A percentile compares a stretch with the other conserved stretches of the same genome.
Evolutionary conservation across 2,888 invertebrate genomes (phyloP).

Genomic region (Micoletzkya japonica): DNA sequence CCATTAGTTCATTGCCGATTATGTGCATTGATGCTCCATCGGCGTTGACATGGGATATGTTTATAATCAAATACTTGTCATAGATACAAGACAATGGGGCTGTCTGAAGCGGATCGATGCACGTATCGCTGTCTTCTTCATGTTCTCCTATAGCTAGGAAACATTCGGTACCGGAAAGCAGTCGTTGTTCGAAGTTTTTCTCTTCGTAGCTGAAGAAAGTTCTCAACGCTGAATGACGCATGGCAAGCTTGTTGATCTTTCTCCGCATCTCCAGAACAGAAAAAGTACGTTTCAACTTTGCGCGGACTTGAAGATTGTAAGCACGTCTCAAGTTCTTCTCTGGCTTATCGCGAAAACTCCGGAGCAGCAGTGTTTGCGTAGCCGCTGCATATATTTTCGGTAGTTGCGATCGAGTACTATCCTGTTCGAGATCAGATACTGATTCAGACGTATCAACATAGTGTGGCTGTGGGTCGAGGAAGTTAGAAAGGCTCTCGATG

Average conservation of each 20-base stretch:
- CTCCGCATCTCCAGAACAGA: not conserved
- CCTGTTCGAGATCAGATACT: not conserved
- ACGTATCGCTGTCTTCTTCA: not conserved
- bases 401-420: not conserved
- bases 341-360: not conserved
- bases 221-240: slow-evolving; percentile 1
- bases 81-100: no score
- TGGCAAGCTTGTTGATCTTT: not conserved
- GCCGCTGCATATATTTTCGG: not conserved
- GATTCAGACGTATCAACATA: not conserved
- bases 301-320: not conserved
- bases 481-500: not conserved
- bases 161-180: not conserved
- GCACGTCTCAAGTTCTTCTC: not conserved
- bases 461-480: not conserved
- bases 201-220: not conserved
- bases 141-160: not conserved
- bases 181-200: not conserved
- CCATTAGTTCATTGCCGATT: not conserved
- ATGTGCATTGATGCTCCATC: slow-evolving; percentile 5
- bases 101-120: not conserved
- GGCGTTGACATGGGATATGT: slow-evolving; percentile 12
- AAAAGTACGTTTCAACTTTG: not conserved
- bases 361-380: not conserved
- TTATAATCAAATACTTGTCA: not conserved